Base-by-base conservation (phyloP, 2,888 invertebrate genomes). In the Andrena trimmerana region DNA sequence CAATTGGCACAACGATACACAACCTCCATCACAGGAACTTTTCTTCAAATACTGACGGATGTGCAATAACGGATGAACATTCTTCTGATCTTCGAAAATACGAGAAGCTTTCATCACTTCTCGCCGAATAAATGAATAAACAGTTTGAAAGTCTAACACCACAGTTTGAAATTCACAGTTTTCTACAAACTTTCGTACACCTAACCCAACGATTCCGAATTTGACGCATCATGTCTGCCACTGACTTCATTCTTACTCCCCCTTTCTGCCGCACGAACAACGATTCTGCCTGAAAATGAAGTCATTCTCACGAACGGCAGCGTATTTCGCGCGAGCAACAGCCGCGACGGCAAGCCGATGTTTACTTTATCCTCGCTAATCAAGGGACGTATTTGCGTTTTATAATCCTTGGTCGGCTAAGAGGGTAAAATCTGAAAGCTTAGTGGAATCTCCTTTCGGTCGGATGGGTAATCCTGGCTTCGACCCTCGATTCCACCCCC, bases 331-430 rank as follows among this genome's bases (percentile, higher is more conserved):
- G 70, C 86, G 76, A 83, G 88, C 82, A 84, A 89, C 82, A 86
- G 80, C 85, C 86, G 80, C 85, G 86, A 78, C 70, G 84, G 83
- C 87, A 85, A 85, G 86, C 89, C 91, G 90, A 92, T 92, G 92
- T 93, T 93, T 92, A 93, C 92, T 92, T 92, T 93, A 92, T 93
- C 91, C 91, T 90, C 90, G 85, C 93, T 93, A 93, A 94, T 93
- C 94, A 94, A 93, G 92, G 91, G 90, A 92, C 92, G 93, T 93
- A 94, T 94, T 94, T 94, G 93, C 93, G 92, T 94, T 94, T 93
- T 93, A 93, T 93, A 94, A 94, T 93, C 92, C 93, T 90, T 88
- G 92, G 93, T 92, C 90, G 91, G 88, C 91, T 92, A 90, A 91
- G 93, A 93, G 92, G 93, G 93, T 92, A 90, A 92, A 93, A 93